These are phyloP conservation scores for Calameuta filiformis DNA, from an alignment of 2,888 invertebrate genomes.

Conservation along the genomic window DNA sequence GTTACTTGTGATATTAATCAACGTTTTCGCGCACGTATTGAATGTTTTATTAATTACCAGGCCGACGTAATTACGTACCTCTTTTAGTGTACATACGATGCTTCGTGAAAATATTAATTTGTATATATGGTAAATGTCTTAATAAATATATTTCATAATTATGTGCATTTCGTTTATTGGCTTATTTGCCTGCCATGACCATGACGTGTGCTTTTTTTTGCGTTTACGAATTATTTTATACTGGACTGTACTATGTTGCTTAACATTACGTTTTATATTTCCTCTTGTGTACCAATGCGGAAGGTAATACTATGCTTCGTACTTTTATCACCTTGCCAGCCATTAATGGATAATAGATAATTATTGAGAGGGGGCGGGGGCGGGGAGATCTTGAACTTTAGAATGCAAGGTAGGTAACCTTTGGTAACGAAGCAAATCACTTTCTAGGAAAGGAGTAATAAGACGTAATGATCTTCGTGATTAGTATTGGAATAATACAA, in stretches of 20 bases:
- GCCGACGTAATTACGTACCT: not conserved
- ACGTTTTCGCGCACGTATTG: not conserved
- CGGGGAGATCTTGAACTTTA: not conserved
- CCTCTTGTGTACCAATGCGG: not conserved
- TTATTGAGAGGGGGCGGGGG: not conserved
- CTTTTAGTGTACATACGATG: not conserved
- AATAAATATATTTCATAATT: not conserved
- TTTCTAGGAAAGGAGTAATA: not conserved
- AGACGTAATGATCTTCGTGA: not conserved
- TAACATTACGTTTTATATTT: not conserved
- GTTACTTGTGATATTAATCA: not conserved
- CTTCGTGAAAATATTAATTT: not conserved
- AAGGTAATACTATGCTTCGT: not conserved
- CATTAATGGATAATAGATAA: not conserved
- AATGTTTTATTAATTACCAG: not conserved
- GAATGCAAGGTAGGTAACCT: not conserved
- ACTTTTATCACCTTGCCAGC: not conserved
- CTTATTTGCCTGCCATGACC: not conserved
- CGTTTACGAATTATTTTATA: not conserved
- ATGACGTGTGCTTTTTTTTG: not conserved
- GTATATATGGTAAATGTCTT: not conserved
- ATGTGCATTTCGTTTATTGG: not conserved
- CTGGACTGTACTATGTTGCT: not conserved
- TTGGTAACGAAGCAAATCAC: not conserved
- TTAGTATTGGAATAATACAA: not conserved